Conservation (phyloP, 2,888 invertebrate species). For the Rhabditoides inermis region DNA sequence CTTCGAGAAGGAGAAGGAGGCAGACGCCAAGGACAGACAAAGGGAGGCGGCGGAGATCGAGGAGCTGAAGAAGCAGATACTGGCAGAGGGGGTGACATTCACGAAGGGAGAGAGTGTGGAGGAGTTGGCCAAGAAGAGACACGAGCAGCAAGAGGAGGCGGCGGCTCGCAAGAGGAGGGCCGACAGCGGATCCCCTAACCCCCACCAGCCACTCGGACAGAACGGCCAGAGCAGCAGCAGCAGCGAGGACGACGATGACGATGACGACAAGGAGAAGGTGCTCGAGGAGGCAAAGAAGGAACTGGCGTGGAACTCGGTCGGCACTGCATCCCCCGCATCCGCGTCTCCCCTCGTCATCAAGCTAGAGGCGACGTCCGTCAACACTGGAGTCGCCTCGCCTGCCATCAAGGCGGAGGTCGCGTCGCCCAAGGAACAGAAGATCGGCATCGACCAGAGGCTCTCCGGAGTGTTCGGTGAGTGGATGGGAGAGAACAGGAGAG, state of each 20-base stretch:
- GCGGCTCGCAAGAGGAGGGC: conserved; percentile 28
- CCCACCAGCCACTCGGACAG: conserved; percentile 39
- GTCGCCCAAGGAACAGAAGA: too few relatives aligned
- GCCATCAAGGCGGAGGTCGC: too few relatives aligned
- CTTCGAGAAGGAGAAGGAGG: conserved; percentile 83
- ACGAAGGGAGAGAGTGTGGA: conserved; percentile 33
- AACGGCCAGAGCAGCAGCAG: conserved; percentile 6
- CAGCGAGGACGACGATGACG: conserved; percentile 10
- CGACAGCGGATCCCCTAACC: conserved; percentile 38
- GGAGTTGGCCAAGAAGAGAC: conserved; percentile 32
- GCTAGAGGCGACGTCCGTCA: too few relatives aligned
- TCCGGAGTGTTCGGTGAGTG: too few relatives aligned
- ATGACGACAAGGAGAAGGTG: conserved; percentile 2
- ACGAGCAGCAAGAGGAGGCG: conserved; percentile 32
- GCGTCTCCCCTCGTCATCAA: too few relatives aligned
- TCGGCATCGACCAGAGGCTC: too few relatives aligned
- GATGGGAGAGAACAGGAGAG: too few relatives aligned
- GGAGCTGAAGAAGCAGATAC: conserved; percentile 62
- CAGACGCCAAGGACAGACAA: conserved; percentile 55
- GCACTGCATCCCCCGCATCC: too few relatives aligned
- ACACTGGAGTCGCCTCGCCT: too few relatives aligned
- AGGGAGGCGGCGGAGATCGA: conserved; percentile 67
- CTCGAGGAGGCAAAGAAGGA: conserved; percentile 4
- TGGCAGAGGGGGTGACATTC: conserved; percentile 21
- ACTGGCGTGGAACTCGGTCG: too few relatives aligned